phyloP scores from a whole-genome alignment of 1,140 invertebrate species.

The Caenorhabditis inopinata region DNA sequence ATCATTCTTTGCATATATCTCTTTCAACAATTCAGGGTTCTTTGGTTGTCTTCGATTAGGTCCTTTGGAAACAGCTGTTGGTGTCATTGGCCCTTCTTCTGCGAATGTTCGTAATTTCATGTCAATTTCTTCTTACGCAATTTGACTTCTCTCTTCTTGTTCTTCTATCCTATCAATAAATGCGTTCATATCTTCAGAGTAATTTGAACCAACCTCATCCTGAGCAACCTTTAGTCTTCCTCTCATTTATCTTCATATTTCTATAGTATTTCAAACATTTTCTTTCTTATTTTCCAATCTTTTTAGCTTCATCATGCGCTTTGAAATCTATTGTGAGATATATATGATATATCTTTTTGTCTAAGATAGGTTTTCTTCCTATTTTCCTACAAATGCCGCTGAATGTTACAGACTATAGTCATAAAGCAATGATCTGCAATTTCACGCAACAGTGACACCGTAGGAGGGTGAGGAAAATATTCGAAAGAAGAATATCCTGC shows the following conservation, averaged over 20 bases:
- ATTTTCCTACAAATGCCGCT: neutral
- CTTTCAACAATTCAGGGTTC: neutral
- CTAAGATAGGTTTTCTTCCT: neutral
- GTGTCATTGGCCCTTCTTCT: neutral
- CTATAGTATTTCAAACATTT: neutral
- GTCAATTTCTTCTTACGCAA: conserved; percentile 32
- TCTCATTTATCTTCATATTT: neutral
- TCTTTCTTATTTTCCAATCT: neutral
- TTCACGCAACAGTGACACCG: conserved; percentile 19
- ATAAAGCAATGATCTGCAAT: conserved; percentile 12
- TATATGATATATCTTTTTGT: neutral
- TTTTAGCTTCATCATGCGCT: neutral
- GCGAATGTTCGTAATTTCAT: conserved; percentile 14
- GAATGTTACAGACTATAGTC: neutral
- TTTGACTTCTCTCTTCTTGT: neutral
- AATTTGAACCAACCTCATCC: neutral
- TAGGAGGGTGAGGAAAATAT: neutral
- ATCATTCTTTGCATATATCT: neutral
- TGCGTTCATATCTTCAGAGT: conserved; percentile 6
- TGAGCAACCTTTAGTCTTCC: neutral
- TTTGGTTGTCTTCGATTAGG: neutral
- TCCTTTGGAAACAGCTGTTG: neutral
- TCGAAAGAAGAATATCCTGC: neutral
- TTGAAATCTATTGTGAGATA: conserved; percentile 28
- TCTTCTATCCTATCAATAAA: neutral